Evolutionary conservation across 2,797 vertebrate genomes (phyloP).

Genomic region (Emys orbicularis): DNA sequence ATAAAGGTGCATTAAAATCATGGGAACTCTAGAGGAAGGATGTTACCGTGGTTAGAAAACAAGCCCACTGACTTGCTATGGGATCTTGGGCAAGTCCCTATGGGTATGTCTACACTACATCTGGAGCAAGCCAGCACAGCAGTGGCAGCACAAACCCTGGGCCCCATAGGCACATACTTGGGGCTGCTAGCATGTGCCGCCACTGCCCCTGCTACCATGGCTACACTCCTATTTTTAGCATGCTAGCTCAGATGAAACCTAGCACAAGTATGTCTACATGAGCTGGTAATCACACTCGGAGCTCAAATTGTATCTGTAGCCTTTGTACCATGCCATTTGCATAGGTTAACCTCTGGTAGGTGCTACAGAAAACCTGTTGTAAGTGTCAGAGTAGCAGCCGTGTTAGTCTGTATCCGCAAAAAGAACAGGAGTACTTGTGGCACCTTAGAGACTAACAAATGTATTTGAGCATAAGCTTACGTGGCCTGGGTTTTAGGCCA

Average conservation of each 20-base stretch:
- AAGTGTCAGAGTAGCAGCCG: no score
- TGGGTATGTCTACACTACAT: not conserved
- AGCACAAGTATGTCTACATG: not conserved
- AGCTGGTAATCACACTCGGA: not conserved
- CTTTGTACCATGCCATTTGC: not conserved
- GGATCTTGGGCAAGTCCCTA: not conserved
- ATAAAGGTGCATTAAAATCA: not conserved
- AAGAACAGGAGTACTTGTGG: no score
- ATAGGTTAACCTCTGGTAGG: not conserved
- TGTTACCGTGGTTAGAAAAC: not conserved
- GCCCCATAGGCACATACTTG: not conserved
- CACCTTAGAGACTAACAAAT: no score
- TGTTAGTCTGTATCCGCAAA: no score
- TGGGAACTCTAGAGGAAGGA: not conserved
- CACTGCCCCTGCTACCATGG: not conserved
- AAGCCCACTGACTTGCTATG: not conserved
- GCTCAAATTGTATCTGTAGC: not conserved
- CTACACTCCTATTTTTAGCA: not conserved
- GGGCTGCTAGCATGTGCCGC: not conserved
- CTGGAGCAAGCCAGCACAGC: not conserved
- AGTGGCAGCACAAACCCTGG: not conserved
- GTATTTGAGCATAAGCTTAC: no score
- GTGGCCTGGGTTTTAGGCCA: no score
- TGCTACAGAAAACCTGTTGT: no score
- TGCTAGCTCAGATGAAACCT: not conserved